phyloP scores from a whole-genome alignment of 2,797 vertebrate genomes.

The Rhabdomys pumilio region DNA sequence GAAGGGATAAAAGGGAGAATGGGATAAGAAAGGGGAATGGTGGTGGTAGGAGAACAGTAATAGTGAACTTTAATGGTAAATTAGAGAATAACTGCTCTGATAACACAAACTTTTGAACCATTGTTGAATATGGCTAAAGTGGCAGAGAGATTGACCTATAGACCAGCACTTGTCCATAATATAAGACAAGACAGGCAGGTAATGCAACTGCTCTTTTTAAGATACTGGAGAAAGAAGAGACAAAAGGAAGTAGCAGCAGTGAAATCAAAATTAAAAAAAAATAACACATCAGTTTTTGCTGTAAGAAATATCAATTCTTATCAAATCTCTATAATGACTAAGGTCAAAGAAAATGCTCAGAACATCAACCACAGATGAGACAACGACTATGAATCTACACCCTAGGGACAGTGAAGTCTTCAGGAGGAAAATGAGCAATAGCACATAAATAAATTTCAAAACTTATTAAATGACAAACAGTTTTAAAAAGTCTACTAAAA shows the following conservation, averaged over 20 bases:
- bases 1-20: no score
- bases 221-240: neutral
- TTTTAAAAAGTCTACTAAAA: neutral
- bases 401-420: neutral
- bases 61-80: neutral
- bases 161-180: neutral
- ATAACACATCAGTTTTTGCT: neutral
- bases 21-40: no score
- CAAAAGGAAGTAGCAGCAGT: neutral
- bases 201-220: neutral
- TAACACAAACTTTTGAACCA: neutral
- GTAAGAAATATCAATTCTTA: neutral
- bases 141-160: neutral
- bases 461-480: neutral
- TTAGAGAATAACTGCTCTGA: neutral
- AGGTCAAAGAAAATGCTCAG: neutral
- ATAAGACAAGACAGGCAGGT: neutral
- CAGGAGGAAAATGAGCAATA: neutral
- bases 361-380: neutral
- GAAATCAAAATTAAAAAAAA: neutral
- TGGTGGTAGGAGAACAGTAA: neutral
- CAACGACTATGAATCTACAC: neutral
- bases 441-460: conserved; percentile 2
- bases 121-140: neutral
- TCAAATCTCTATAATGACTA: neutral